Percentiles rank a stretch among this genome's conserved stretches.
These are phyloP conservation scores for Neodiprion virginianus DNA, from an alignment of 1,140 invertebrate species.

Conservation along the genomic window DNA sequence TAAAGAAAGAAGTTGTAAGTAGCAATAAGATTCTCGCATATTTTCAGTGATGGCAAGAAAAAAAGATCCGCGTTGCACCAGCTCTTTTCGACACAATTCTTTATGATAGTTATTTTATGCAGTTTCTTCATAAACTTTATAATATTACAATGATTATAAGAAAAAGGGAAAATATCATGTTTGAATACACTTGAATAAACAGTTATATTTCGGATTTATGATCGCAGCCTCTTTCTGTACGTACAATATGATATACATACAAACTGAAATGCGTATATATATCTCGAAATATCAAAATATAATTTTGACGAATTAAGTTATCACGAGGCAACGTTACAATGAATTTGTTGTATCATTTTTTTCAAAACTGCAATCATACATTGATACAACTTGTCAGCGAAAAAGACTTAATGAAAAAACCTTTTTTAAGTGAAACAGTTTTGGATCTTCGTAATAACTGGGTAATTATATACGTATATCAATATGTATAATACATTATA, in stretches of 20 bases:
- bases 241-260: neutral
- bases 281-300: slow-evolving; percentile 6
- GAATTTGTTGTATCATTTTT: neutral
- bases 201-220: slow-evolving; percentile 1
- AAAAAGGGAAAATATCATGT: too few species aligned
- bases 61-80: too few species aligned
- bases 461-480: neutral
- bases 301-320: neutral
- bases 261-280: neutral
- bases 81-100: too few species aligned
- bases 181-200: slow-evolving; percentile 9
- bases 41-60: too few species aligned
- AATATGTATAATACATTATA: neutral
- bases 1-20: too few species aligned
- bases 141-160: too few species aligned
- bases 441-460: neutral
- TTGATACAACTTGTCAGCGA: neutral
- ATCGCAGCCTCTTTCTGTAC: neutral
- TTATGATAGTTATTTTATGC: too few species aligned
- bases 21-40: too few species aligned
- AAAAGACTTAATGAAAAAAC: neutral
- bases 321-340: neutral
- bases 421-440: neutral
- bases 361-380: neutral
- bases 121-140: too few species aligned